Percentiles rank a stretch among this genome's conserved stretches.
Conservation (phyloP, 1,140 invertebrate genomes). For the Laodelphax striatellus region DNA sequence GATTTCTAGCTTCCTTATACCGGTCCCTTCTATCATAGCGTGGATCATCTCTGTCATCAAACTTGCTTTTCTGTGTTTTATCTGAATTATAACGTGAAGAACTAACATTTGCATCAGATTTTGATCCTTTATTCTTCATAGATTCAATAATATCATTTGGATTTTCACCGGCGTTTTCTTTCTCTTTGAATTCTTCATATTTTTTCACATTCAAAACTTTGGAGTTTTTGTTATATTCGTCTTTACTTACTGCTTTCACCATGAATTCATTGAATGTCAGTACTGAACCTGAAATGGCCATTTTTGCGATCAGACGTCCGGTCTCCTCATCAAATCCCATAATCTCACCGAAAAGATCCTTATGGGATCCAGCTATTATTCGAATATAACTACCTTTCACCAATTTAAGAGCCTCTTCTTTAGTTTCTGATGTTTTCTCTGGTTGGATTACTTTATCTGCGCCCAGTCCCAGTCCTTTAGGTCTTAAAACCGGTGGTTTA, state of each 20-base stretch:
- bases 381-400: constrained; percentile 56
- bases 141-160: not conserved
- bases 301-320: constrained; percentile 65
- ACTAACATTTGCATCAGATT: not conserved
- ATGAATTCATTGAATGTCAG: constrained; percentile 65
- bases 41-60: too few species aligned
- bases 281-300: constrained; percentile 53
- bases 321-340: constrained; percentile 78
- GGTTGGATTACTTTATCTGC: constrained; percentile 55
- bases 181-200: constrained; percentile 23
- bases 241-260: constrained; percentile 58
- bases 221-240: constrained; percentile 66
- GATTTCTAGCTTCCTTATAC: too few species aligned
- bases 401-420: constrained; percentile 47
- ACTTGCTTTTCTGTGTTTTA: too few species aligned
- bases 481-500: constrained; percentile 50
- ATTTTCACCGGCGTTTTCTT: constrained; percentile 12
- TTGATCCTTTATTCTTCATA: not conserved
- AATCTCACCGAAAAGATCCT: constrained; percentile 68
- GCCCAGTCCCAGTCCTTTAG: constrained; percentile 85
- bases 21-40: too few species aligned
- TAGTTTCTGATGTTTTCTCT: constrained; percentile 34
- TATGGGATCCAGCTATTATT: constrained; percentile 57
- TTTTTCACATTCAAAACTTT: constrained; percentile 39
- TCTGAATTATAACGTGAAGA: not conserved